Evolutionary conservation across 2,797 vertebrate species (phyloP).

Genomic region (Onychomys torridus): DNA sequence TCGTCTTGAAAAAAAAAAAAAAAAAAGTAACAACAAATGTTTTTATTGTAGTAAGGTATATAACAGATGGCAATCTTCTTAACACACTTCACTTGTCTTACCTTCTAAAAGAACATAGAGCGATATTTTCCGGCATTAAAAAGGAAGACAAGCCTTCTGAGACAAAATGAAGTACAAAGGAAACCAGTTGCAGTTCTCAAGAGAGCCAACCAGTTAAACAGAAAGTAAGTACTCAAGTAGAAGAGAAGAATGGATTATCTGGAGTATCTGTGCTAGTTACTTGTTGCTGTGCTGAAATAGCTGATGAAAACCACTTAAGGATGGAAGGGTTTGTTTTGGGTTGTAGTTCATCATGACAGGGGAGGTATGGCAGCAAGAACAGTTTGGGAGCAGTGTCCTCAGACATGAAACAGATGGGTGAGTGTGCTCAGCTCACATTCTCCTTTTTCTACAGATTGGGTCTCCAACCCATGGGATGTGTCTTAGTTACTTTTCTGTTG

Average conservation of each 20-base stretch:
- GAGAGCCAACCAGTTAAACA: slow-evolving; percentile 90
- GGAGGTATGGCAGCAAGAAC: neutral
- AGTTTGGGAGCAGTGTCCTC: neutral
- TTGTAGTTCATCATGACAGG: neutral
- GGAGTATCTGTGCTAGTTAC: neutral
- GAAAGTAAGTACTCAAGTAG: slow-evolving; percentile 89
- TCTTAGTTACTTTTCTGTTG: neutral
- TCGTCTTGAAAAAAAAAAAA: neutral
- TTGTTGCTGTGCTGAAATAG: neutral
- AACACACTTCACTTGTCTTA: slow-evolving; percentile 59
- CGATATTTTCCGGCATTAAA: slow-evolving; percentile 87
- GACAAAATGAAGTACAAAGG: slow-evolving; percentile 88
- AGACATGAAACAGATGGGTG: neutral
- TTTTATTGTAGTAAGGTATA: slow-evolving; percentile 12
- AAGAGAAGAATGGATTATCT: neutral
- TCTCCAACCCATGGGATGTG: neutral
- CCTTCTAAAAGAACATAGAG: slow-evolving; percentile 86
- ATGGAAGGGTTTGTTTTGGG: neutral
- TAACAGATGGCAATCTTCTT: slow-evolving; percentile 53
- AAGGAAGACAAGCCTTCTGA: slow-evolving; percentile 86
- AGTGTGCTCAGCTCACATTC: neutral
- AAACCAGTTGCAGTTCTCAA: slow-evolving; percentile 85
- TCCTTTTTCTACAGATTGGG: neutral
- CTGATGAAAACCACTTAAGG: neutral
- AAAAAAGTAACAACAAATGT: neutral